A percentile compares a stretch with the other conserved stretches of the same genome.
These are phyloP conservation scores for Camponotus pennsylvanicus DNA, from an alignment of 1,140 invertebrate species.

Conservation along the genomic window DNA sequence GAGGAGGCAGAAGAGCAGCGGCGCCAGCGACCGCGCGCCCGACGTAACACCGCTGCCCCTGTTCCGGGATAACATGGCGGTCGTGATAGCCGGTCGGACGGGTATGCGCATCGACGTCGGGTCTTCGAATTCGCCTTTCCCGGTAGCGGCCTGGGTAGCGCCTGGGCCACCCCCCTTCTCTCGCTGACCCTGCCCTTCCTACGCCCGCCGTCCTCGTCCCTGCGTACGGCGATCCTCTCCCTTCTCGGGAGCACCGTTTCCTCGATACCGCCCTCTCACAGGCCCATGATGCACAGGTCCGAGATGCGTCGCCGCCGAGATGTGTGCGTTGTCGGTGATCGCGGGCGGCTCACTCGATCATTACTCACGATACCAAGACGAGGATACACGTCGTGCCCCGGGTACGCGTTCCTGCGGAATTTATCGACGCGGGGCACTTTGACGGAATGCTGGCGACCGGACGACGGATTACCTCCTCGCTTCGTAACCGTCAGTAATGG, in stretches of 20 bases:
- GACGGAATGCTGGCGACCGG: background rate
- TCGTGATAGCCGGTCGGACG: constrained; percentile 78
- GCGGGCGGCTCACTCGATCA: constrained; percentile 22
- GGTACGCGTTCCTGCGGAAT: background rate
- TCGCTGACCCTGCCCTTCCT: constrained; percentile 53
- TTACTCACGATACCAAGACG: background rate
- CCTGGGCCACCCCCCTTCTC: background rate
- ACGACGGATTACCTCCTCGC: constrained; percentile 39
- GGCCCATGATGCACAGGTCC: constrained; percentile 7
- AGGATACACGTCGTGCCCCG: background rate
- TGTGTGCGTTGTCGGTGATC: background rate
- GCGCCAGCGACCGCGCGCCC: constrained; percentile 67
- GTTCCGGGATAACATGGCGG: constrained; percentile 79
- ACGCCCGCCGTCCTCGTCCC: background rate
- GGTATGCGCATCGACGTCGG: background rate
- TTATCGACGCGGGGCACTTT: background rate
- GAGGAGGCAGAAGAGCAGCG: constrained; percentile 71
- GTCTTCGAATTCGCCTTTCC: constrained; percentile 2
- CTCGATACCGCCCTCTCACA: constrained; percentile 38
- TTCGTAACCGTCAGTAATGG: constrained; percentile 36
- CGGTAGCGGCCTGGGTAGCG: constrained; percentile 7
- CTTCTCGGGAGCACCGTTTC: background rate
- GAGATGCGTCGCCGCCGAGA: constrained; percentile 7
- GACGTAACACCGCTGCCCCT: constrained; percentile 69
- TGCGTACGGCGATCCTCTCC: background rate